Evolutionary conservation across 2,888 invertebrate species (phyloP).

Genomic region (Agrochola macilenta): DNA sequence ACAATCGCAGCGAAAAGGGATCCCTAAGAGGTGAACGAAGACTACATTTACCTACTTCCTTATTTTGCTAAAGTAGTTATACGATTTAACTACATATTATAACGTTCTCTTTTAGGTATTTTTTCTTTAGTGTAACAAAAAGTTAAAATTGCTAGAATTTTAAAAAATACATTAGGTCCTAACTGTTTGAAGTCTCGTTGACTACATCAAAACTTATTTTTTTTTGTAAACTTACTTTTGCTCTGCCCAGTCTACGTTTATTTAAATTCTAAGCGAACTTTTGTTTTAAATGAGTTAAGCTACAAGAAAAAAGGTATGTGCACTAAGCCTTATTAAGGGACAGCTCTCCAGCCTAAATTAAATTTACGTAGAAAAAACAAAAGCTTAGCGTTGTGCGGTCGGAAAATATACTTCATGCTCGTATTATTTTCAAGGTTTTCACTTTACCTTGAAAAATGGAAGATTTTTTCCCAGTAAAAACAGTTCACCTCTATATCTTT

Average conservation of each 20-base stretch:
- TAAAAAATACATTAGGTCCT: conserved; percentile 34
- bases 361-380: conserved; percentile 30
- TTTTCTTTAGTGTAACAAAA: not conserved
- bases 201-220: conserved; percentile 42
- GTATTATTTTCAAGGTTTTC: conserved; percentile 11
- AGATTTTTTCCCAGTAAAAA: not conserved
- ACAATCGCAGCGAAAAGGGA: conserved; percentile 75
- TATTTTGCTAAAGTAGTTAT: conserved; percentile 28
- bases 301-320: conserved; percentile 27
- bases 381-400: conserved; percentile 19
- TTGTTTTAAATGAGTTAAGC: conserved; percentile 33
- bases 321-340: conserved; percentile 31
- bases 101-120: not conserved
- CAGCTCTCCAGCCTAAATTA: conserved; percentile 10
- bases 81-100: conserved; percentile 9
- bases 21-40: conserved; percentile 28
- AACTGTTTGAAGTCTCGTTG: conserved; percentile 43
- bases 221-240: not conserved
- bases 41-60: conserved; percentile 12
- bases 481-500: not conserved
- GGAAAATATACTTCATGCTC: not conserved
- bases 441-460: not conserved
- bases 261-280: conserved; percentile 37
- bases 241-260: conserved; percentile 24
- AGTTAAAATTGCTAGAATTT: conserved; percentile 16